Conservation (phyloP, 2,888 invertebrate genomes). For the Lycophotia porphyrea region DNA sequence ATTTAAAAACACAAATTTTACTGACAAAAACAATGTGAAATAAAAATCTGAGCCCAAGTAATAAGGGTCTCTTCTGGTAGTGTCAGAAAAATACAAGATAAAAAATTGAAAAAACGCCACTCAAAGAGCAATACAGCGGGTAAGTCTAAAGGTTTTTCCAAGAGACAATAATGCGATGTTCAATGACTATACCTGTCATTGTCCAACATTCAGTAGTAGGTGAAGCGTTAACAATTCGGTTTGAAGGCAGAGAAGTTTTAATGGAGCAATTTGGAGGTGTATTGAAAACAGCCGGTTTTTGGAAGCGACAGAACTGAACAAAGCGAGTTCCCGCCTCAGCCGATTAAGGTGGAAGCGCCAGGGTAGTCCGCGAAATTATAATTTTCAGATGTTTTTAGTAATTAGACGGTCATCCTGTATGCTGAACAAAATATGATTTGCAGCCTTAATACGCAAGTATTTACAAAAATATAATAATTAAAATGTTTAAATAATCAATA, state of each 20-base stretch:
- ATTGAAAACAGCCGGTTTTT: conserved; percentile 80
- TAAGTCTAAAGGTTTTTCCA: conserved; percentile 35
- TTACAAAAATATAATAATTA: too few species aligned
- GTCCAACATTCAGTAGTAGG: conserved; percentile 72
- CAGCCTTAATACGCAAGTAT: too few species aligned
- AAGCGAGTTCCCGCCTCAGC: conserved; percentile 67
- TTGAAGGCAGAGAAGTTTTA: conserved; percentile 82
- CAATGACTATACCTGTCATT: conserved; percentile 68
- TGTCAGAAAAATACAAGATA: conserved; percentile 33
- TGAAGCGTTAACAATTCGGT: conserved; percentile 77
- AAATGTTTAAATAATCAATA: too few species aligned
- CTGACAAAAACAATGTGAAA: neutral
- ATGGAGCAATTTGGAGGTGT: conserved; percentile 84
- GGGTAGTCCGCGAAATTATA: too few species aligned
- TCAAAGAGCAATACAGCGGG: conserved; percentile 31
- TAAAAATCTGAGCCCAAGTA: conserved; percentile 1
- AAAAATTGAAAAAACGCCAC: conserved; percentile 36
- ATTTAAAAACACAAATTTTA: neutral
- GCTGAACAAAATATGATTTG: too few species aligned
- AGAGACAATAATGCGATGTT: conserved; percentile 58
- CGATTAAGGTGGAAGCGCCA: too few species aligned
- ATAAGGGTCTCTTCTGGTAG: conserved; percentile 14
- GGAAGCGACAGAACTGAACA: conserved; percentile 69
- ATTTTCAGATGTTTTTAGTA: too few species aligned
- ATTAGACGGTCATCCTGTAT: too few species aligned